Evolutionary conservation across 2,113 vertebrate genomes (phyloP), one percentile per base, ranked within the genome.

Genomic region (Thinocorus orbignyianus): DNA sequence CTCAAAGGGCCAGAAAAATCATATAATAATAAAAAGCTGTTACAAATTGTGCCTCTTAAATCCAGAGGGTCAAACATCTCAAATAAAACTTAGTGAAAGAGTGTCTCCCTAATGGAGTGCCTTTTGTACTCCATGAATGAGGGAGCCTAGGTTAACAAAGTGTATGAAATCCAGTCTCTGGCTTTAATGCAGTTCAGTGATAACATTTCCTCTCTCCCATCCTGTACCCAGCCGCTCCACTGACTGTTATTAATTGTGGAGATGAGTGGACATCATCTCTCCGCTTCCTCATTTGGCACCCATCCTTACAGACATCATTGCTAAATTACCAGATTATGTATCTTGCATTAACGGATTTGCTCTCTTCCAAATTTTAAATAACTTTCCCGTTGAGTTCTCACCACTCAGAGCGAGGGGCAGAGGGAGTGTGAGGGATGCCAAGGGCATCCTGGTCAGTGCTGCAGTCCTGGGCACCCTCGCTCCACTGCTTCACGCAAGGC

Each of bases 361-460:
- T 97, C 96, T 92, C 97, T 97, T 98, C 97, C 98, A 98, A 98
- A 98, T 98, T 98, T 98, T 98, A 98, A 98, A 98, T 98, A 98
- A 98, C 97, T 98, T 98, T 98, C 96, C 95, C 72, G 48, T 94
- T 55, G 95, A 98, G 96, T 97, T 97, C 94, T 89, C 82, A 52
- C 94, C 66, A 46, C 1, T 1, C 64, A 88, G 86, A 88, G 88
- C 2, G 20, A 74, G 62, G 85, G 65, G 49, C 44, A 93, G 69
- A 93, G 69, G 82, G 84, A 79, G 81, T 79, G 79, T 2, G 19
- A 76, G 81, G 84, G 94, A 88, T 98, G 97, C 95, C 97, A 98
- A 97, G 94, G 95, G 92, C 95, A 97, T 87, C 81, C 91, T 82
- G 94, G 92, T 92, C 92, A 97, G 94, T 28, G 39, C 91, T 91